phyloP scores from a whole-genome alignment of 2,888 invertebrate species.

The Nudaria mundana region DNA sequence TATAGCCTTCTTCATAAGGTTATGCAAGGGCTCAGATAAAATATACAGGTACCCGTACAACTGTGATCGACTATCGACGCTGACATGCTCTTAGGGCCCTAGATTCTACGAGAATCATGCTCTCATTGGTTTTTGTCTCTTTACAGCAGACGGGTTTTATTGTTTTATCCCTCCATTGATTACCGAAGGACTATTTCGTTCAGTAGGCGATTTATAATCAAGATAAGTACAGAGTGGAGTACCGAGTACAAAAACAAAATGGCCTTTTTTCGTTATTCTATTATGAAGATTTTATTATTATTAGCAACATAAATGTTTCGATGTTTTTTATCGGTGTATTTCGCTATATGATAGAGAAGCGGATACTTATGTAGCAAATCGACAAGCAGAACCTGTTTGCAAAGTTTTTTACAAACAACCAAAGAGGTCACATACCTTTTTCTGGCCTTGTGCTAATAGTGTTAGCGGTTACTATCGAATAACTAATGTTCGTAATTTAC shows the following conservation, averaged over 20 bases:
- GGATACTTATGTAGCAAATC: constrained; percentile 46
- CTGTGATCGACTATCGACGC: too few species aligned
- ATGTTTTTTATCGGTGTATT: constrained; percentile 38
- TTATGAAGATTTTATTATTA: constrained; percentile 34
- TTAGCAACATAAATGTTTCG: constrained; percentile 7
- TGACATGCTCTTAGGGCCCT: too few species aligned
- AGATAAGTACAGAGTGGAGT: too few species aligned
- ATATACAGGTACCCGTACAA: too few species aligned
- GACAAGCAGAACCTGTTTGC: constrained; percentile 52
- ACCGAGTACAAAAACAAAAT: too few species aligned
- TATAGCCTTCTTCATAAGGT: too few species aligned
- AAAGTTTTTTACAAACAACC: constrained; percentile 57
- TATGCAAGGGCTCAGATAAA: too few species aligned
- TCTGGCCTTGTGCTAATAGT: constrained; percentile 73
- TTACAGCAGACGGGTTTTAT: background rate
- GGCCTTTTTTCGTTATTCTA: too few species aligned
- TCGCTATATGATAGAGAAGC: constrained; percentile 48
- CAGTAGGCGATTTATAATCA: constrained; percentile 42
- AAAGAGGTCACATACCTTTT: constrained; percentile 74
- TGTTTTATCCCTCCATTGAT: constrained; percentile 12
- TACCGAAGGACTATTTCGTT: constrained; percentile 44
- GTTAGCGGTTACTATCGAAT: constrained; percentile 67
- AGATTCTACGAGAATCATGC: too few species aligned
- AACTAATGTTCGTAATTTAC: constrained; percentile 62
- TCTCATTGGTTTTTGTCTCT: background rate